Evolutionary conservation across 2,888 invertebrate species (phyloP).

Genomic region (Melieria crassipennis): DNA sequence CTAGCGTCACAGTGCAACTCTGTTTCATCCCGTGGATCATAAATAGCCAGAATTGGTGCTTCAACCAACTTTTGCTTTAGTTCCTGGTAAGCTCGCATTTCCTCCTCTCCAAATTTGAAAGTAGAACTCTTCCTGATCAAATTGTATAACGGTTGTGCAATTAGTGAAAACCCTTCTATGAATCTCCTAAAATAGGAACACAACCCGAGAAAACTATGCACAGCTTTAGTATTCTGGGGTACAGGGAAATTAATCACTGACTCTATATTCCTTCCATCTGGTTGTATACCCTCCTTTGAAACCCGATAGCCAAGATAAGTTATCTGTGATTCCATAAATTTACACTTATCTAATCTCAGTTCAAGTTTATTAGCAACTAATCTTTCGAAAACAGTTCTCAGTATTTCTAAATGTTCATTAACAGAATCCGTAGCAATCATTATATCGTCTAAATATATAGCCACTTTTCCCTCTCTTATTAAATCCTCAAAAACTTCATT

Average conservation of each 20-base stretch:
- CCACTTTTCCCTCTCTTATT: slow-evolving; percentile 5
- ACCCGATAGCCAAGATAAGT: slow-evolving; percentile 33
- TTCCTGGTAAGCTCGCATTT: slow-evolving; percentile 24
- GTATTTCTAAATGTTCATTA: slow-evolving; percentile 33
- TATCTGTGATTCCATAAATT: slow-evolving; percentile 23
- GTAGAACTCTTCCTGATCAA: slow-evolving; percentile 22
- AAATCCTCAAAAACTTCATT: not conserved
- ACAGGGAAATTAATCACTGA: slow-evolving; percentile 20
- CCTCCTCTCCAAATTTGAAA: slow-evolving; percentile 29
- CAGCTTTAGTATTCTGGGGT: slow-evolving; percentile 9
- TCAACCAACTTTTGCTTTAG: slow-evolving; percentile 28
- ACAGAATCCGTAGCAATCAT: slow-evolving; percentile 30
- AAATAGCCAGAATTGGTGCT: slow-evolving; percentile 22
- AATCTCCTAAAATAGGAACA: slow-evolving; percentile 36
- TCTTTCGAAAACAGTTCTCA: slow-evolving; percentile 22
- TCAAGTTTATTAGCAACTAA: slow-evolving; percentile 25
- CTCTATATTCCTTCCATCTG: slow-evolving; percentile 24
- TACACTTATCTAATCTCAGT: slow-evolving; percentile 32
- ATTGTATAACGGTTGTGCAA: slow-evolving; percentile 23
- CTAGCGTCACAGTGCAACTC: slow-evolving; percentile 27
- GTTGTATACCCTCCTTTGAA: slow-evolving; percentile 27
- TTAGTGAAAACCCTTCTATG: slow-evolving; percentile 13
- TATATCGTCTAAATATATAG: slow-evolving; percentile 39
- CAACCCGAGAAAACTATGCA: slow-evolving; percentile 29
- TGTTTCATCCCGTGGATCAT: slow-evolving; percentile 28